Evolutionary conservation across 2,888 invertebrate species (phyloP), one percentile per base, ranked within the genome.

Genomic region (Idaea straminata): DNA sequence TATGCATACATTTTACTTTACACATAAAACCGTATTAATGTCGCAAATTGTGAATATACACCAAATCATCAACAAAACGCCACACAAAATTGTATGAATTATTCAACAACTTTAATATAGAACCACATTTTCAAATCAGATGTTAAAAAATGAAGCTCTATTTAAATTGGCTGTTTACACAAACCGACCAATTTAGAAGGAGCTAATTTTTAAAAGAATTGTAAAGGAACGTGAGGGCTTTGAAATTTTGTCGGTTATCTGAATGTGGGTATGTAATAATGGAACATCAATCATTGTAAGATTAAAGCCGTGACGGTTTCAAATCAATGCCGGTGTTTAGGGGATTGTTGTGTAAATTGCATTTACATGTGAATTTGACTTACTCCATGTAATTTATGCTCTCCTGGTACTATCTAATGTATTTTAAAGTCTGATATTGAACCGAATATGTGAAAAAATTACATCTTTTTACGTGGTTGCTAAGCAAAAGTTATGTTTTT

Each of bases 251-350:
- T n/a, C 60, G 63, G 63, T 60, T 34, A 13, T 38, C 34, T 69
- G 67, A 68, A 66, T 66, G 69, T 63, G 47, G 59, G 66, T 64
- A 66, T 69, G 71, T 69, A 69, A 66, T 70, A 66, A 63, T 59
- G 66, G 61, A 57, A 57, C 74, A 74, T 74, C 74, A 74, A 74
- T 74, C 74, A 74, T 74, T 69, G 61, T 66, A 68, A 71, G 74
- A 74, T 74, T 74, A 74, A 68, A 72, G 67, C 59, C 66, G 67
- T 70, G 72, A 72, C 74, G 60, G 69, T 69, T 72, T 71, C 69
- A 64, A 74, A 74, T 74, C 72, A 72, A 69, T 70, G 68, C 47
- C 62, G 66, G 71, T 68, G 69, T 72, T 74, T 69, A 59, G 70
- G 73, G 71, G 70, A 61, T 70, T 64, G 63, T 34, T 58, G 47